These are phyloP conservation scores for Fragum fragum DNA, from an alignment of 2,888 invertebrate species.

Conservation along the genomic window DNA sequence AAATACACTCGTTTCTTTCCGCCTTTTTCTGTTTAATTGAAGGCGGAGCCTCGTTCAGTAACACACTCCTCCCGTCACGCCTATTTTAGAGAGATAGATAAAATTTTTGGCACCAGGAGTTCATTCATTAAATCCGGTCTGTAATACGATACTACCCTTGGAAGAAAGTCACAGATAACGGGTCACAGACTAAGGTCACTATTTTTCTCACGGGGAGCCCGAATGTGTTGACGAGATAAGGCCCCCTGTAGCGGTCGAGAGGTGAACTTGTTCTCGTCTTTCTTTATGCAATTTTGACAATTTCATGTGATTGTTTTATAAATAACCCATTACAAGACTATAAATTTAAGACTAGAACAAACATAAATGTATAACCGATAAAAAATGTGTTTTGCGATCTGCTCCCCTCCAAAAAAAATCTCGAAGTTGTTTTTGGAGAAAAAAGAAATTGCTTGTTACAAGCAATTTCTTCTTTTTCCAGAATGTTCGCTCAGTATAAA, in stretches of 20 bases:
- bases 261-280: too few species aligned
- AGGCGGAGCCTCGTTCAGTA: not conserved
- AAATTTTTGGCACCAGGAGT: not conserved
- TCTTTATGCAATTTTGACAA: too few species aligned
- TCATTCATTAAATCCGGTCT: not conserved
- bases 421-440: too few species aligned
- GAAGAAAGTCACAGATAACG: not conserved
- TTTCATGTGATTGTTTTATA: too few species aligned
- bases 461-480: too few species aligned
- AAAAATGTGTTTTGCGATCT: too few species aligned
- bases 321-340: too few species aligned
- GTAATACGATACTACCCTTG: not conserved
- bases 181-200: not conserved
- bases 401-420: too few species aligned
- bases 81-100: not conserved
- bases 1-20: not conserved
- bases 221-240: not conserved
- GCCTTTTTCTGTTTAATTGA: not conserved
- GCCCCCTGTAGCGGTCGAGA: not conserved
- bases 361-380: too few species aligned
- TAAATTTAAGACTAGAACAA: too few species aligned
- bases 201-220: not conserved
- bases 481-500: too few species aligned
- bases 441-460: too few species aligned
- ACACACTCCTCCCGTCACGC: not conserved